Conservation (phyloP, 2,797 vertebrate species). For the Limnodromus scolopaceus region DNA sequence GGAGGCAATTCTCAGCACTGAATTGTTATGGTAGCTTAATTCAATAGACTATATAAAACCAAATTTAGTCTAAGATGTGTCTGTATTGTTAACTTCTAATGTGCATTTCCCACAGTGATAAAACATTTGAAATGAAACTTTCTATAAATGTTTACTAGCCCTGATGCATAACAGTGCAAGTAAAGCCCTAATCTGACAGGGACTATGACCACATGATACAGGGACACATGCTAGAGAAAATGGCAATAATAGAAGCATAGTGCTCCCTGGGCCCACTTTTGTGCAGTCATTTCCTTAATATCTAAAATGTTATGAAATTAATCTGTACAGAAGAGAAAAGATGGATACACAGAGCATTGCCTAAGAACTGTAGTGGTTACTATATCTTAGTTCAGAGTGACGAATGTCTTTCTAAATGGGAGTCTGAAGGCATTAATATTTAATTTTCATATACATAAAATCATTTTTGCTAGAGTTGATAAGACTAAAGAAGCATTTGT, state of each 20-base stretch:
- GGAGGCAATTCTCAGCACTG: background rate
- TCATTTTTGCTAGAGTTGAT: background rate
- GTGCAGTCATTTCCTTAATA: background rate
- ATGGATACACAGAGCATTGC: background rate
- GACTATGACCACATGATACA: background rate
- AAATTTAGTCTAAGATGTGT: background rate
- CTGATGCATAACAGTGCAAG: background rate
- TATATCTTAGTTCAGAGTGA: background rate
- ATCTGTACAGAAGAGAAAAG: background rate
- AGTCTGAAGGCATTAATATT: background rate
- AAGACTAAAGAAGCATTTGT: background rate
- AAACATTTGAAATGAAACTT: background rate
- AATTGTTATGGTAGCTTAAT: constrained; percentile 16
- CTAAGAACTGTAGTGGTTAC: background rate
- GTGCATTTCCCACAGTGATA: background rate
- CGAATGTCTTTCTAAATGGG: background rate
- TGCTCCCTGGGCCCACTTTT: background rate
- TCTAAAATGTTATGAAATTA: background rate
- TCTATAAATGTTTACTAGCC: background rate
- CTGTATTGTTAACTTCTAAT: background rate
- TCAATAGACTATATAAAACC: background rate
- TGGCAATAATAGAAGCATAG: background rate
- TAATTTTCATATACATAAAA: background rate
- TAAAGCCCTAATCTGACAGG: background rate
- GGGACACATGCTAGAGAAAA: background rate